Conservation (phyloP, 2,113 vertebrate species). For the Nyctereutes procyonoides region DNA sequence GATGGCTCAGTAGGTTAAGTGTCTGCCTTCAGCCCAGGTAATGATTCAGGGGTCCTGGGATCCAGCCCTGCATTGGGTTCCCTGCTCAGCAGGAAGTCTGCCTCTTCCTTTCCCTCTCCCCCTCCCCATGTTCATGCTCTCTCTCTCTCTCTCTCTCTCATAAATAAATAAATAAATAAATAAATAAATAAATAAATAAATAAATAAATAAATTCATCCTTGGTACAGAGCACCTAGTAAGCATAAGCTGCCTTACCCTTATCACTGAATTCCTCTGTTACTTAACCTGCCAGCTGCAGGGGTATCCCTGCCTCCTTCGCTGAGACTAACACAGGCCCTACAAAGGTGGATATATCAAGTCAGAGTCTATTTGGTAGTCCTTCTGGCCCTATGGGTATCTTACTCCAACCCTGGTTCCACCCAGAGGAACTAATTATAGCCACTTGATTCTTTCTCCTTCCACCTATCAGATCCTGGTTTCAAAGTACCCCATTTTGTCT, state of each 20-base stretch:
- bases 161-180: too few species aligned
- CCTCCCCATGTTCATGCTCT: too few species aligned
- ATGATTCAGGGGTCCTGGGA: too few species aligned
- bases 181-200: too few species aligned
- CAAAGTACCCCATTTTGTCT: neutral
- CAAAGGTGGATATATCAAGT: neutral
- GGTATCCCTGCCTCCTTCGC: neutral
- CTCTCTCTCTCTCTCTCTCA: too few species aligned
- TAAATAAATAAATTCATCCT: too few species aligned
- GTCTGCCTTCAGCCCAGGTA: too few species aligned
- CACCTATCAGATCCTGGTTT: neutral
- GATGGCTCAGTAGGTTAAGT: too few species aligned
- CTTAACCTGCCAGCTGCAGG: neutral
- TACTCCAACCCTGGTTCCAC: neutral
- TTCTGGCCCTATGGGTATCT: neutral
- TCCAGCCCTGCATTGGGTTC: too few species aligned
- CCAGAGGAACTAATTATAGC: neutral
- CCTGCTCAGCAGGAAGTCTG: too few species aligned
- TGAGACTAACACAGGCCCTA: neutral
- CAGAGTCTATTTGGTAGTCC: neutral
- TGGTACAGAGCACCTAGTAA: neutral
- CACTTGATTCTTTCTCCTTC: neutral
- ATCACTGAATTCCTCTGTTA: neutral
- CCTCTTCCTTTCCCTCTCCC: too few species aligned
- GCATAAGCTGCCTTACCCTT: neutral